Evolutionary conservation across 2,888 invertebrate species (phyloP), one percentile per base, ranked within the genome.

Genomic region (Lasioglossum pauxillum): DNA sequence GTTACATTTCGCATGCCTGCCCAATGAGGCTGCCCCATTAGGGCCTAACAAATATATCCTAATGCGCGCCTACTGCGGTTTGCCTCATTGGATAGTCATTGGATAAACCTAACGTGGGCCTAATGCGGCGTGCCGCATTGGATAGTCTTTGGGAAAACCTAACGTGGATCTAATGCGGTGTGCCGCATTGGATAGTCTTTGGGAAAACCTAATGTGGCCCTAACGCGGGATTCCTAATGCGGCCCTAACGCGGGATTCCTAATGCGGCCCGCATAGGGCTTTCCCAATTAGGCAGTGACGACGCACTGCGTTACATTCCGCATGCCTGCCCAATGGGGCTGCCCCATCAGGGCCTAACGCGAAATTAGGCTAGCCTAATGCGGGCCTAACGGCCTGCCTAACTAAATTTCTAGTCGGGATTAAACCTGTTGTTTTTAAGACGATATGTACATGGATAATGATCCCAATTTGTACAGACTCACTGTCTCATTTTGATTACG

Each of bases 81-180:
- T 16, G 38, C 69, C 2, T 23, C 69, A 69, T 10, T 69, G 38
- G 69, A 14, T 69, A 8, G 69, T 69, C 69, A 19, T 69, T 38
- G 69, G 69, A 23, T 38, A 38, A 69, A 3, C 8, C 69, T 35
- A 69, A 69, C 35, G 38, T 8, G 38, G 69, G 19, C 69, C 69
- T 23, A 31, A 38, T 7, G 7, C 38, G 38, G 38, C 38, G 38
- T 16, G 38, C 69, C 2, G 23, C 69, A 69, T 10, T 69, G 38
- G 69, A 14, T 69, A 8, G 69, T 69, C 69, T 35, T 69, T 38
- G 69, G 69, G 38, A 69, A 38, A 69, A 3, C 8, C 69, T 35
- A 69, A 69, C 35, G 38, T 8, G 38, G 69, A 35, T 23, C 69
- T 69, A 69, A 69, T 69, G 69, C 69, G 38, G 31, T 69, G 38